A percentile compares a stretch with the other conserved stretches of the same genome.
Evolutionary conservation across 2,797 vertebrate genomes (phyloP).

Genomic region (Columba guinea): DNA sequence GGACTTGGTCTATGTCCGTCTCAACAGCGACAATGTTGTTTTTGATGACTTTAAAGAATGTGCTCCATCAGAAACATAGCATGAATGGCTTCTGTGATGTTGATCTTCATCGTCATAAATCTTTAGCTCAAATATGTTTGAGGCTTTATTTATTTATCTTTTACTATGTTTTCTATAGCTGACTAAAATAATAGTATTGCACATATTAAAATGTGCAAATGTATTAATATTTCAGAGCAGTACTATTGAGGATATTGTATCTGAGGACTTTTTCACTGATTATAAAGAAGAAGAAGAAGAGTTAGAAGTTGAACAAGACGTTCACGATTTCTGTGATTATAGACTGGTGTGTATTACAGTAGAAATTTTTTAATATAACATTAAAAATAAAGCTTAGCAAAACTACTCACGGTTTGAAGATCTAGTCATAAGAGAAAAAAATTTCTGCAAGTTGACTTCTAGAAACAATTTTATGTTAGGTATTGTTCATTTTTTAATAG

Average conservation of each 20-base stretch:
- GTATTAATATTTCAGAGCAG: constrained; percentile 21
- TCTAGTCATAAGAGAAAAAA: not conserved
- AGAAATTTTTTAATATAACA: not conserved
- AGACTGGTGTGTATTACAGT: not conserved
- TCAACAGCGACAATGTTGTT: not conserved
- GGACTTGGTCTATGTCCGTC: no score
- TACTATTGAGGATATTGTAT: constrained; percentile 12
- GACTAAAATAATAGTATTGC: not conserved
- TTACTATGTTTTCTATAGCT: not conserved
- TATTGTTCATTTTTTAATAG: not conserved
- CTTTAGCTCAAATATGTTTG: not conserved
- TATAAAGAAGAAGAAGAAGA: constrained; percentile 1
- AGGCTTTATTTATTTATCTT: not conserved
- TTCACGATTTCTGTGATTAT: not conserved
- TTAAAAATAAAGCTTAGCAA: not conserved
- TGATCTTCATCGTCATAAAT: not conserved
- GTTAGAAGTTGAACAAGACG: not conserved
- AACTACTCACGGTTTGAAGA: not conserved
- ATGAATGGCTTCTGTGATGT: not conserved
- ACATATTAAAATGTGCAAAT: not conserved
- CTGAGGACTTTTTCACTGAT: constrained; percentile 48
- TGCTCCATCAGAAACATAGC: not conserved
- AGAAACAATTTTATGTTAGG: not conserved
- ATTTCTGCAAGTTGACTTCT: not conserved
- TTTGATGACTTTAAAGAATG: not conserved